phyloP scores from a whole-genome alignment of 2,113 vertebrate species.

The Camelus bactrianus region DNA sequence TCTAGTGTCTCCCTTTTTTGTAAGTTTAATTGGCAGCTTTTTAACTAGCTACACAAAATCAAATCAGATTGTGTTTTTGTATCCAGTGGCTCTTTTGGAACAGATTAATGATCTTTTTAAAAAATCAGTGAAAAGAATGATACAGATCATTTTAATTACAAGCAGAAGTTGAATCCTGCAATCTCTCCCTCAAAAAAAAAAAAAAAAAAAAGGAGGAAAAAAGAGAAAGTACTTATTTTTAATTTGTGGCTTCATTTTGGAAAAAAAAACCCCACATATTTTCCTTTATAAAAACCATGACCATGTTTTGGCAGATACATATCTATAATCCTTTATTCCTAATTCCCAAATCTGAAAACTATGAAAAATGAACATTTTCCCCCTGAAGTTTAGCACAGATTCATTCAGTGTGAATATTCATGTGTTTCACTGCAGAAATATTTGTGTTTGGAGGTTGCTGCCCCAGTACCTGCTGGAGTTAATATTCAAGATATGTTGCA shows the following conservation, averaged over 20 bases:
- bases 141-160: conserved; percentile 25
- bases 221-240: conserved; percentile 1
- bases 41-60: conserved; percentile 17
- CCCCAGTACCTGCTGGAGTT: neutral
- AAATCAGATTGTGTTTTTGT: conserved; percentile 34
- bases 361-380: neutral
- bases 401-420: conserved; percentile 31
- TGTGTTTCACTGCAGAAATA: conserved; percentile 20
- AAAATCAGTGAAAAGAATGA: neutral
- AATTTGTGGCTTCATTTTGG: neutral
- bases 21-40: conserved; percentile 40
- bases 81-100: conserved; percentile 1
- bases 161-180: neutral
- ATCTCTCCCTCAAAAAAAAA: neutral
- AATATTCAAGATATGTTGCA: neutral
- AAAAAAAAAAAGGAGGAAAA: neutral
- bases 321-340: neutral
- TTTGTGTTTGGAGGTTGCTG: neutral
- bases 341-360: conserved; percentile 29
- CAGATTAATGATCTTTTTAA: conserved; percentile 39
- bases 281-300: neutral
- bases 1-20: neutral
- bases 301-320: neutral
- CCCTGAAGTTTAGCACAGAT: neutral
- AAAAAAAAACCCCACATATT: neutral